Conservation (phyloP, 1,140 invertebrate species). For the Bombyx mori region ASM3026992v2 NC_085115.1:12852501-12853000, state of each 20-base stretch:
- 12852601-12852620: no score
- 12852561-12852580: conserved; percentile 31
- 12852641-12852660: conserved; percentile 1
- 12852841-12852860: conserved; percentile 3
- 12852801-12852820: conserved; percentile 30
- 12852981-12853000: no score
- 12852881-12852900: background rate
- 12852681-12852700: background rate
- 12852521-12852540: background rate
- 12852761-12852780: conserved; percentile 38
- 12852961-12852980: no score
- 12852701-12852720: conserved; percentile 28
- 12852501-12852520: no score
- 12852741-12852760: conserved; percentile 50
- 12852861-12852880: background rate
- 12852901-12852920: no score
- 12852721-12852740: conserved; percentile 64
- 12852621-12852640: no score
- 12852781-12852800: conserved; percentile 34
- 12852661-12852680: background rate
- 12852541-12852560: conserved; percentile 28
- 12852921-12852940: no score
- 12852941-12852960: no score
- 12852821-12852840: conserved; percentile 2
- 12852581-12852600: conserved; percentile 28